Base-by-base conservation (phyloP, 2,888 invertebrate genomes). In the Cheilosia impressa region DNA sequence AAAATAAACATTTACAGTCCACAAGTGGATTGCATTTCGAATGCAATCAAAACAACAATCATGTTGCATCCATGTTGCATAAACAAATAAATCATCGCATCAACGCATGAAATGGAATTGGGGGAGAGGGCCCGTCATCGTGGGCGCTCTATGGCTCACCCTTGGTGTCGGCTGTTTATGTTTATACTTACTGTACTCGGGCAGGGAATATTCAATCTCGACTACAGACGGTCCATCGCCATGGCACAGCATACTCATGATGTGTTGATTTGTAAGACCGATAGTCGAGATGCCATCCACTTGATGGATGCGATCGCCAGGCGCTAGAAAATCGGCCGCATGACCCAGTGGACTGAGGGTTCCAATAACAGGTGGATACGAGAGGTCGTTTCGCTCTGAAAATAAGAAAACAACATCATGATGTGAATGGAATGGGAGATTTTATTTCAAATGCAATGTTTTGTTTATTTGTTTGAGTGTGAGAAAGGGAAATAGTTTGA, bases 171-270 rank as follows among this genome's bases (percentile, higher is more conserved):
- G 17, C 17, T 47, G 47, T 38, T 34, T 17, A 34, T 78, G 65
- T 80, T 76, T 80, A 71, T 63, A 93, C 94, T 94, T 91, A 96
- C 97, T 95, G 92, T 95, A 95, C 90, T 96, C 95, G 34, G 97
- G 97, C 91, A 97, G 94, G 85, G 96, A 95, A 92, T 97, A 97
- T 90, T 97, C 96, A 87, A 97, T 95, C 92, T 97, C 97, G 89
- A 97, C 92, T n/a, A 95, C 93, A 9, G 97, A 96, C 71, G 95
- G 93, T 81, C 95, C 95, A 87, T 95, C 95, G 79, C 90, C 95
- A 91, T 95, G 95, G 90, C 96, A 95, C 88, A 97, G 91, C 88
- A 95, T 94, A 83, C 89, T 92, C 88, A 96, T 93, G 41, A 97
- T 96, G 90, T 97, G 96, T 87, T 96, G 96, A 90, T 96, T 96